Percentiles rank a stretch among this genome's conserved stretches.
Conservation (phyloP, 2,113 vertebrate genomes). For the Ariopsis seemanni region DNA sequence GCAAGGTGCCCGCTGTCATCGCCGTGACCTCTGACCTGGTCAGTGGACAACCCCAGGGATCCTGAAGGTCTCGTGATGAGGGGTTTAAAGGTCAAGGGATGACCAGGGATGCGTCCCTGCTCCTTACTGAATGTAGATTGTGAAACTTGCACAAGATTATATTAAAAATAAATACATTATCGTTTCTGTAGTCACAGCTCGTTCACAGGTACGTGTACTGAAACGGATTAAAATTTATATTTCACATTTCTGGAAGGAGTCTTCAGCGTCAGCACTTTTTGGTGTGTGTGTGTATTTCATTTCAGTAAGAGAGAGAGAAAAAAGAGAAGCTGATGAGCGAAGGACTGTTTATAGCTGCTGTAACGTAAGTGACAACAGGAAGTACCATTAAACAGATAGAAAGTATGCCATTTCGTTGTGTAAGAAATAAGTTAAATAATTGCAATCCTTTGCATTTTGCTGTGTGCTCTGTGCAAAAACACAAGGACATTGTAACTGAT, state of each 20-base stretch:
- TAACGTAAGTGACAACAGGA: neutral
- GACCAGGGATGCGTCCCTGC: slow-evolving; percentile 57
- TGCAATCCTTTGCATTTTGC: neutral
- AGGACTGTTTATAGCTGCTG: neutral
- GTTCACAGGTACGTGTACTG: neutral
- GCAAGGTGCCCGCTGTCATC: slow-evolving; percentile 78
- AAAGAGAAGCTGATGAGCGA: neutral
- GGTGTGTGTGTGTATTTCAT: neutral
- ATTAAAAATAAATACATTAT: neutral
- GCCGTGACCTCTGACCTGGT: slow-evolving; percentile 68
- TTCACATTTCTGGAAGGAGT: neutral
- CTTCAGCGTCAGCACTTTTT: neutral
- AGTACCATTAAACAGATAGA: neutral
- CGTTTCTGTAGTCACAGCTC: neutral
- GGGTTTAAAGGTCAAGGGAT: slow-evolving; percentile 62
- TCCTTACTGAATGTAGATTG: neutral
- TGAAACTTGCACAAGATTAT: no score
- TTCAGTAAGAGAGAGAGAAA: neutral
- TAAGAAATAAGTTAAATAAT: neutral
- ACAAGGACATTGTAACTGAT: neutral
- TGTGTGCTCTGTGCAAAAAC: neutral
- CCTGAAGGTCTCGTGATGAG: slow-evolving; percentile 49
- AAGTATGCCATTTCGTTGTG: neutral
- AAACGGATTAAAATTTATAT: neutral
- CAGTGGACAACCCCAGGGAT: slow-evolving; percentile 60